phyloP scores from a whole-genome alignment of 2,113 vertebrate genomes.

The Corydoras maculifer region DNA sequence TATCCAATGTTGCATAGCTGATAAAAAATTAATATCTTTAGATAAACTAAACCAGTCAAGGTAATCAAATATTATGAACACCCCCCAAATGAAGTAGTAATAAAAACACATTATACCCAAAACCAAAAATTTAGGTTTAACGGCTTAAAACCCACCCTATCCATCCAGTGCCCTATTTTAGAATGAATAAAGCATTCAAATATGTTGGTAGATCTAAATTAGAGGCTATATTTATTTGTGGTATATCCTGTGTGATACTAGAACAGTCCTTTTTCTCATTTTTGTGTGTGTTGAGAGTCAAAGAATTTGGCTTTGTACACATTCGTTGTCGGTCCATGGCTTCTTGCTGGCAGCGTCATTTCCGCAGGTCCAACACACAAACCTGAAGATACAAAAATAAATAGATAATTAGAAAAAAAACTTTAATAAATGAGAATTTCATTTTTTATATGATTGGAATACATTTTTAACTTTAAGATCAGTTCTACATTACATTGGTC shows the following conservation, averaged over 20 bases:
- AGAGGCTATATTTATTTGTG: conserved; percentile 8
- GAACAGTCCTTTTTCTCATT: conserved; percentile 57
- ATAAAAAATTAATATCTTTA: conserved; percentile 14
- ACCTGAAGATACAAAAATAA: conserved; percentile 66
- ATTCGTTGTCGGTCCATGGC: conserved; percentile 99
- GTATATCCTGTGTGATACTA: conserved; percentile 48
- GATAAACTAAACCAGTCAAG: conserved; percentile 9
- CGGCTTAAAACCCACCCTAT: neutral
- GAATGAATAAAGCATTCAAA: neutral
- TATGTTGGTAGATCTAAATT: conserved; percentile 54
- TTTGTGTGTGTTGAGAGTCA: conserved; percentile 70
- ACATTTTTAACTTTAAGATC: too few relatives aligned
- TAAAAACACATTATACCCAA: neutral
- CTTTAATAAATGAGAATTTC: too few relatives aligned
- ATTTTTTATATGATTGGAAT: too few relatives aligned
- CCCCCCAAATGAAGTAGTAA: conserved; percentile 53
- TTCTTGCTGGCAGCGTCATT: conserved; percentile 89
- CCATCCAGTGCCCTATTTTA: too few relatives aligned
- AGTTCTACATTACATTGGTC: too few relatives aligned
- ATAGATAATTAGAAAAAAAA: too few relatives aligned
- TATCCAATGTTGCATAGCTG: conserved; percentile 35
- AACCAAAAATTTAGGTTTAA: neutral
- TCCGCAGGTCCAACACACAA: conserved; percentile 98
- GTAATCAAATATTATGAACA: too few relatives aligned
- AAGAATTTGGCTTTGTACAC: conserved; percentile 99